Percentiles rank a stretch among this genome's conserved stretches.
These are phyloP conservation scores for Leptopilina myrica DNA, from an alignment of 2,888 invertebrate species.

Conservation along the genomic window DNA sequence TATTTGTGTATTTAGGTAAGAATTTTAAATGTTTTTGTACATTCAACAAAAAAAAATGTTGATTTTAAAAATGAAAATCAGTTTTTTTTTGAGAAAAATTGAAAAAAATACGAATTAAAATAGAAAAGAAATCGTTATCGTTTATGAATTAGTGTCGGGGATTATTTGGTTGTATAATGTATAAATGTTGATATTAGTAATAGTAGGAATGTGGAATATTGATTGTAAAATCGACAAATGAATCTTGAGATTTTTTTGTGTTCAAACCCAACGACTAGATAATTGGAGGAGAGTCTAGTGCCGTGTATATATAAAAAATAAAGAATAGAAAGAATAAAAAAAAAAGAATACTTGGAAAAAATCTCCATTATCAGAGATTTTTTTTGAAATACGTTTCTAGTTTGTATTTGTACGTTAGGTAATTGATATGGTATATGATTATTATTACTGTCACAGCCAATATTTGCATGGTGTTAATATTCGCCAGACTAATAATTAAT, in stretches of 20 bases:
- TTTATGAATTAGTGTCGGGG: constrained; percentile 44
- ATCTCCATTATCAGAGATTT: constrained; percentile 57
- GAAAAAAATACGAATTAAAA: not conserved
- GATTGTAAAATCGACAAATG: constrained; percentile 55
- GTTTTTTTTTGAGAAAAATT: not conserved
- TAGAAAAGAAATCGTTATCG: constrained; percentile 47
- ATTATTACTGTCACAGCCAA: constrained; percentile 59
- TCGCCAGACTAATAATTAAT: constrained; percentile 59
- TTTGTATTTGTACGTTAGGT: constrained; percentile 62
- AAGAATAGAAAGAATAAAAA: constrained; percentile 27
- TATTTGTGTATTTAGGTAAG: too few relatives aligned
- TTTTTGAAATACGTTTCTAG: constrained; percentile 55
- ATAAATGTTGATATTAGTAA: constrained; percentile 75
- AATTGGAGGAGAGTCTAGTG: constrained; percentile 54
- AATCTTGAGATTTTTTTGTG: constrained; percentile 32
- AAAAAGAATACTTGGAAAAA: not conserved
- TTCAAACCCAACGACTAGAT: constrained; percentile 41
- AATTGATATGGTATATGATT: constrained; percentile 61
- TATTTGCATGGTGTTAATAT: constrained; percentile 63
- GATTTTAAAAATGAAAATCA: too few relatives aligned
- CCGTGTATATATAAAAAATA: constrained; percentile 66
- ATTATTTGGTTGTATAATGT: constrained; percentile 72
- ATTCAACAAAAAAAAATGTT: too few relatives aligned
- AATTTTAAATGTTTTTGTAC: too few relatives aligned
- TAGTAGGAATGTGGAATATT: constrained; percentile 71